A percentile compares a stretch with the other conserved stretches of the same genome.
Conservation (phyloP, 2,888 invertebrate genomes). For the Lepas anatifera region DNA sequence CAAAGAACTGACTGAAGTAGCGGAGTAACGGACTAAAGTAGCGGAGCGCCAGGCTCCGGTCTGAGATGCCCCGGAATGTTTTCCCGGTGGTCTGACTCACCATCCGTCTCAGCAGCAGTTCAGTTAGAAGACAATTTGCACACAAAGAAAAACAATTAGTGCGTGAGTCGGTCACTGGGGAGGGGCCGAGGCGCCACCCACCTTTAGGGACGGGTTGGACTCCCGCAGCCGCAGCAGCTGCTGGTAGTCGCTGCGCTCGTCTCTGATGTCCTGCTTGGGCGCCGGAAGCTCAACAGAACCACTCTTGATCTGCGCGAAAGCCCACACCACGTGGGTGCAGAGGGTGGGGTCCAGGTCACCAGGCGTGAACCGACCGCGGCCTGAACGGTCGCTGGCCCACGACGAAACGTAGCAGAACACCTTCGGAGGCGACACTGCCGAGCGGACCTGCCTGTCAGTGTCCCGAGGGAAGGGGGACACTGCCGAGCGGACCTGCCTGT, state of each 20-base stretch:
- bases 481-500: too few relatives aligned
- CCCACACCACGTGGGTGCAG: slow-evolving; percentile 90
- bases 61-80: too few relatives aligned
- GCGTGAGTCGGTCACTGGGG: too few relatives aligned
- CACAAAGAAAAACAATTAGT: too few relatives aligned
- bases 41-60: too few relatives aligned
- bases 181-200: not conserved
- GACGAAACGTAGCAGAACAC: slow-evolving; percentile 92
- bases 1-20: too few relatives aligned
- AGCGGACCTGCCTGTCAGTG: not conserved
- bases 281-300: slow-evolving; percentile 67
- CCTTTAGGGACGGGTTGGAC: slow-evolving; percentile 73
- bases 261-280: slow-evolving; percentile 53
- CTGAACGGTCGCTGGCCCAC: slow-evolving; percentile 87
- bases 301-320: slow-evolving; percentile 82
- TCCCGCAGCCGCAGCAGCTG: slow-evolving; percentile 61
- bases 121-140: too few relatives aligned
- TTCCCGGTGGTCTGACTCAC: too few relatives aligned
- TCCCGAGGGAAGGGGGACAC: not conserved
- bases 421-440: slow-evolving; percentile 64
- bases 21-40: too few relatives aligned
- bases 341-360: slow-evolving; percentile 76
- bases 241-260: slow-evolving; percentile 50
- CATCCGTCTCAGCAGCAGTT: too few relatives aligned
- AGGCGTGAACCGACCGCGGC: slow-evolving; percentile 74